Evolutionary conservation across 2,113 vertebrate species (phyloP).

Genomic region (Halcyon senegalensis): DNA sequence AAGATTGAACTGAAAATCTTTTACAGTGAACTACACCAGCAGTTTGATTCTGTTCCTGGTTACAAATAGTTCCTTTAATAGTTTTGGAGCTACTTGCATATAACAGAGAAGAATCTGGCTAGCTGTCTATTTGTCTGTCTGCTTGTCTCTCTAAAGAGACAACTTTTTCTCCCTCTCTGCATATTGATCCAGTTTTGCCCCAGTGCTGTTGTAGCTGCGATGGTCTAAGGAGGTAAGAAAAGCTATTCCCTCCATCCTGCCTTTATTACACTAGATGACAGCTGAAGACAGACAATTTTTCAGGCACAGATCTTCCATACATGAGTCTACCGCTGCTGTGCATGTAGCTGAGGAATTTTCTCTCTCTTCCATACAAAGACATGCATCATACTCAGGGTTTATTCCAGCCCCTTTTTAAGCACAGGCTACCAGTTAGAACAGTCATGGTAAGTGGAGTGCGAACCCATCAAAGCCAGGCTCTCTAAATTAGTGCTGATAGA

Average conservation of each 20-base stretch:
- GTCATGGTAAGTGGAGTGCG: rapidly evolving
- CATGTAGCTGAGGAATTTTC: neutral
- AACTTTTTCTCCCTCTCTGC: neutral
- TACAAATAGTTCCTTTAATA: conserved; percentile 29
- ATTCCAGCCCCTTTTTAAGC: neutral
- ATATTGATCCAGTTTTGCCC: neutral
- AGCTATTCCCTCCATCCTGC: neutral
- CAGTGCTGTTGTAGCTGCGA: neutral
- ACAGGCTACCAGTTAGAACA: neutral
- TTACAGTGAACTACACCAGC: neutral
- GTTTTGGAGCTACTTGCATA: neutral
- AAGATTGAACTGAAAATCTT: neutral
- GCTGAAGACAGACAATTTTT: conserved; percentile 35
- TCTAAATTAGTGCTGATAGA: neutral
- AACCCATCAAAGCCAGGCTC: neutral
- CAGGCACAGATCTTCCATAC: neutral
- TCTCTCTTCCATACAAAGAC: neutral
- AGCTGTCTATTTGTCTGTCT: conserved; percentile 40
- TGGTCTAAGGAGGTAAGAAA: neutral
- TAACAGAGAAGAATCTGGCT: conserved; percentile 32
- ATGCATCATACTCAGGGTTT: neutral
- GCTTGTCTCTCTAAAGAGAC: conserved; percentile 3
- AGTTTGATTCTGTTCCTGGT: conserved; percentile 6
- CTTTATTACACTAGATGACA: neutral
- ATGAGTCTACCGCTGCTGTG: neutral